Percentiles rank a stretch among this genome's conserved stretches.
Evolutionary conservation across 2,113 vertebrate genomes (phyloP).

Genomic region (Probosciger aterrimus): DNA sequence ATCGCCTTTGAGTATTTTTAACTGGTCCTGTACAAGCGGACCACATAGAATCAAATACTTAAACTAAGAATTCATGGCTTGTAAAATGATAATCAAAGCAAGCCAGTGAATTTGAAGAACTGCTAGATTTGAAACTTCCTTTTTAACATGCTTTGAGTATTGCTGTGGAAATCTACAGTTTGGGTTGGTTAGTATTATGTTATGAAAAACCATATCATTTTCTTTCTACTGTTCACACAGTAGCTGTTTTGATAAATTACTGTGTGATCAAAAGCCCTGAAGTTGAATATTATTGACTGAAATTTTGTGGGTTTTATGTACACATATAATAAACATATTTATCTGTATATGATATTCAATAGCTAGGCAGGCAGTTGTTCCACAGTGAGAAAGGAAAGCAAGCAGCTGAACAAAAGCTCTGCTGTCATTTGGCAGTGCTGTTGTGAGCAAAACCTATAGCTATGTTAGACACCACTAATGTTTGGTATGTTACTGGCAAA

Average conservation of each 20-base stretch:
- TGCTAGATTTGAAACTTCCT: not conserved
- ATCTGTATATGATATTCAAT: not conserved
- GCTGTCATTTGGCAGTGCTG: not conserved
- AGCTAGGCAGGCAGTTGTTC: not conserved
- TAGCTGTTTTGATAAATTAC: not conserved
- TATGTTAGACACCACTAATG: slow-evolving; percentile 20
- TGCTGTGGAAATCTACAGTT: not conserved
- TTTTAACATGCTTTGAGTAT: not conserved
- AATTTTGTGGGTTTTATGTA: not conserved
- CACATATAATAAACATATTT: not conserved
- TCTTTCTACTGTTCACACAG: not conserved
- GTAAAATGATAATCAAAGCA: not conserved
- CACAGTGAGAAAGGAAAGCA: not conserved
- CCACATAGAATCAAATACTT: not conserved
- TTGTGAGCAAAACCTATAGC: slow-evolving; percentile 7
- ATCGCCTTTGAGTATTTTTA: not conserved
- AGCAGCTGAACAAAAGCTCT: slow-evolving; percentile 11
- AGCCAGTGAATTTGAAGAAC: not conserved
- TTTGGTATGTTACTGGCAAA: slow-evolving; percentile 47
- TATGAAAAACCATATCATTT: not conserved
- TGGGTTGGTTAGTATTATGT: not conserved
- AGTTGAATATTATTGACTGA: not conserved
- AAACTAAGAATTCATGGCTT: not conserved
- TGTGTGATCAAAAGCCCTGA: not conserved
- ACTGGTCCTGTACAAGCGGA: not conserved